Base-by-base conservation (phyloP, 2,113 vertebrate genomes). In the Anoura caudifer region DNA sequence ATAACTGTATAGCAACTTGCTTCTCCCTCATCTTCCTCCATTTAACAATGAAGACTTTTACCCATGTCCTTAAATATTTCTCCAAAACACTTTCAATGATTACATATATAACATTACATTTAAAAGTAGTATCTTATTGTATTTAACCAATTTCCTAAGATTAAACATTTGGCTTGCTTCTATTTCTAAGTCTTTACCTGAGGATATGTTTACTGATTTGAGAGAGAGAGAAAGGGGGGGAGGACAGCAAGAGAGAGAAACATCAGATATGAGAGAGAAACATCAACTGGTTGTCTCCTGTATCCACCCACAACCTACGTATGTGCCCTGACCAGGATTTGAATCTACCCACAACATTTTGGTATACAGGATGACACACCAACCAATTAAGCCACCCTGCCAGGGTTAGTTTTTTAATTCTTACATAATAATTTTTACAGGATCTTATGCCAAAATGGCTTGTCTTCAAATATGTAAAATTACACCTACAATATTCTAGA, bases 381-480 rank as follows among this genome's bases (percentile, higher is more conserved):
- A 56, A 59, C 56, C 59, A 61, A 28, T 24, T 61, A 28, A 61
- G 59, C 59, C 26, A 61, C 59, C 56, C 26, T 13, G 59, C 59
- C 24, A 61, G 59, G 10, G 26, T 61, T 61, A 61, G 7, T 31
- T 28, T 13, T 61, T 95, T 73, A 20, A 87, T 63, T 88, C 38
- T 91, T 83, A 83, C 4, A 33, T 59, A 96, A 67, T 45, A 85
- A 41, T 88, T 93, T 69, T 76, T 84, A 50, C 13, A 72, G 33
- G 47, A 86, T 93, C 41, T 91, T 90, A 91, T 56, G 13, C 15
- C 38, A 90, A 94, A 95, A 95, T 69, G 26, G n/a, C 7, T 90
- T 80, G 33, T 91, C 24, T 73, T 92, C 43, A 95, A 92, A 87
- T 72, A 92, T 87, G 54, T 82, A 95, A 95, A 91, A 89, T 52